Evolutionary conservation across 37 sponge, comb jelly and placozoan species (phyloP).

Genomic region (Oscarella lobularis): DNA sequence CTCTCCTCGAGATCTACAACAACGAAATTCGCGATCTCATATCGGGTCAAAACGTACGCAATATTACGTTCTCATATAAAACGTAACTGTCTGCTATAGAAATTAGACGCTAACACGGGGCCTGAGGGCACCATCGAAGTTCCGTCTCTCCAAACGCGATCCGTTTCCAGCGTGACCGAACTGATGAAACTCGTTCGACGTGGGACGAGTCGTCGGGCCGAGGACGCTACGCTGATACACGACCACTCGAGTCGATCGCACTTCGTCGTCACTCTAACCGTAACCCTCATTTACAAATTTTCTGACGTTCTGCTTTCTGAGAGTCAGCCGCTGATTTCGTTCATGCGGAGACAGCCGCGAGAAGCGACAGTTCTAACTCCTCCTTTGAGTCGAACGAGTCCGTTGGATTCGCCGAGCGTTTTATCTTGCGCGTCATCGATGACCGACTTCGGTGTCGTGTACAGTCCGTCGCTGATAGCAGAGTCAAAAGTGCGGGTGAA

Average conservation of each 20-base stretch:
- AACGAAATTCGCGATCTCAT: slow-evolving; percentile 37
- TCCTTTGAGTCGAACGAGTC: background rate
- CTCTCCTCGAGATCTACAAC: slow-evolving; percentile 49
- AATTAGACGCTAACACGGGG: too few species aligned
- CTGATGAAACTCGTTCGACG: slow-evolving; percentile 11
- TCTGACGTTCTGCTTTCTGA: background rate
- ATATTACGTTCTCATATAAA: too few species aligned
- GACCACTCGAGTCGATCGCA: slow-evolving; percentile 54
- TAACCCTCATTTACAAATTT: background rate
- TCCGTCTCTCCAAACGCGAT: too few species aligned
- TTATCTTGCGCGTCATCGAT: background rate
- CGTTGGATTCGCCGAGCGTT: background rate
- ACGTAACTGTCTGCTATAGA: too few species aligned
- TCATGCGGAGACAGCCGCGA: too few species aligned
- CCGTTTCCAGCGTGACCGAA: slow-evolving; percentile 9
- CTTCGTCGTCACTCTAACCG: slow-evolving; percentile 39
- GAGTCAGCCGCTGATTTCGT: too few species aligned
- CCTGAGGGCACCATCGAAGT: background rate
- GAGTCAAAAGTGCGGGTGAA: slow-evolving; percentile 1
- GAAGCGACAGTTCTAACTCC: too few species aligned
- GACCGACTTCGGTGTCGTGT: background rate
- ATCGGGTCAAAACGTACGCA: too few species aligned
- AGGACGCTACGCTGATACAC: slow-evolving; percentile 30
- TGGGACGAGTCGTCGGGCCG: slow-evolving; percentile 29
- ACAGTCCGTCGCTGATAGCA: background rate